Base-by-base conservation (phyloP, 2,797 vertebrate genomes). In the Taeniopygia guttata region DNA sequence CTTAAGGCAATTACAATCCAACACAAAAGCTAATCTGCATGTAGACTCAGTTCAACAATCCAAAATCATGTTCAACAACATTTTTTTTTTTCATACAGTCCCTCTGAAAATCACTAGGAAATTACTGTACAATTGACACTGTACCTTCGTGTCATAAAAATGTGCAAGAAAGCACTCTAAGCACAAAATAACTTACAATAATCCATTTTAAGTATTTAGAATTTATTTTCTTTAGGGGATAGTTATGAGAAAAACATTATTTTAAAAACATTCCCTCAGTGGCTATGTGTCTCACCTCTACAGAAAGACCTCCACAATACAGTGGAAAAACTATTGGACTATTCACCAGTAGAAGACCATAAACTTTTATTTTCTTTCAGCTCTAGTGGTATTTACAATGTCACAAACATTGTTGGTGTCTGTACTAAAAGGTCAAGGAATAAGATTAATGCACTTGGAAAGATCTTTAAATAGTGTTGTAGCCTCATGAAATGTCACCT, bases 391-490 rank as follows among this genome's bases (percentile, higher is more conserved):
- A 64, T 95, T 94, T 94, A 68, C 36, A 73, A 26, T 77, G 74
- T 74, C 82, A 91, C 26, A 64, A 64, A 92, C 34, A 58, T 45
- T 52, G 49, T 63, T 94, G 70, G 9, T 79, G 56, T 70, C 69
- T 89, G 79, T 68, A 68, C 25, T 74, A 77, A 90, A 87, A 90
- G 55, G 59, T 49, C 87, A 89, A 82, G n/a, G 18, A 88, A 34
- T 79, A 86, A 90, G 68, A 92, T 73, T 90, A 85, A 93, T 74
- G 63, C 42, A 64, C 56, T 80, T 77, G 77, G 62, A 87, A 86
- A 79, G 58, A 77, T 23, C 27, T 32, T 56, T 89, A 83, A 83
- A 86, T 64, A 91, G 22, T 49, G 40, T 76, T 86, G 64, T 83
- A 60, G 27, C 25, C 60, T 52, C 60, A 94, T 76, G 54, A 88